Conservation (phyloP, 2,888 invertebrate genomes). For the Nezara viridula region DNA sequence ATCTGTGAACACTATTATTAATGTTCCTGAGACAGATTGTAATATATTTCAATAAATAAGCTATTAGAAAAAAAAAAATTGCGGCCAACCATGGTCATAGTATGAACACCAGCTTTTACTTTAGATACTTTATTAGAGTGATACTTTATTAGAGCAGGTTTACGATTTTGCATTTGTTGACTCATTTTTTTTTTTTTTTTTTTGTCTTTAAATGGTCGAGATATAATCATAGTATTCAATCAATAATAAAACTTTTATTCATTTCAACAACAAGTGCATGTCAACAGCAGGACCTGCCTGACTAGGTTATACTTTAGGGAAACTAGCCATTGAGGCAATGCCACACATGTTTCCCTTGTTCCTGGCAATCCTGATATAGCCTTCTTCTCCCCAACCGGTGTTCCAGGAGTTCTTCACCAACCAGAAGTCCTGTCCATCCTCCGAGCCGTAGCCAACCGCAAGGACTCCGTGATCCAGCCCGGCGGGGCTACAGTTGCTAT, state of each 20-base stretch:
- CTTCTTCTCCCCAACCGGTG: conserved; percentile 83
- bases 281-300: neutral
- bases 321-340: conserved; percentile 76
- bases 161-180: too few species aligned
- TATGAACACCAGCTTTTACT: too few species aligned
- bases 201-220: too few species aligned
- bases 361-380: conserved; percentile 90
- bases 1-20: too few species aligned
- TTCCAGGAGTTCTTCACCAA: conserved; percentile 91
- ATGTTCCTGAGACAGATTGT: too few species aligned
- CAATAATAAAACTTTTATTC: neutral
- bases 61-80: too few species aligned
- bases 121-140: too few species aligned
- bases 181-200: too few species aligned
- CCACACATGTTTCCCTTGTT: conserved; percentile 90
- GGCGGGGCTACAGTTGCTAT: neutral
- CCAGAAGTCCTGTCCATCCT: conserved; percentile 80
- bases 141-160: too few species aligned
- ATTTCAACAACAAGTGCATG: neutral
- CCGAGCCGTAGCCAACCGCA: conserved; percentile 82
- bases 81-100: too few species aligned
- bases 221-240: too few species aligned
- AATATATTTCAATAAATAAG: too few species aligned
- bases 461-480: neutral
- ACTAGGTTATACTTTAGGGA: neutral